A percentile compares a stretch with the other conserved stretches of the same genome.
These are phyloP conservation scores for Bos taurus DNA, from an alignment of 2,113 vertebrate species.

Conservation along the genomic window ARS-UCD2.0 NC_037339.1:29797001-29797500, in stretches of 20 bases:
- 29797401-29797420: constrained; percentile 25
- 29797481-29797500: background rate
- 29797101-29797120: background rate
- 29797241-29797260: background rate
- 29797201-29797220: background rate
- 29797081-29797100: constrained; percentile 62
- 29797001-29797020: background rate
- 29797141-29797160: background rate
- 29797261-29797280: background rate
- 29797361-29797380: background rate
- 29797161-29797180: background rate
- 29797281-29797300: background rate
- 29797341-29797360: background rate
- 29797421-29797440: background rate
- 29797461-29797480: background rate
- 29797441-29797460: background rate
- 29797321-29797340: background rate
- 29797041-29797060: background rate
- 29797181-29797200: background rate
- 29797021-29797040: background rate
- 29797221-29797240: background rate
- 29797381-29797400: background rate
- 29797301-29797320: background rate
- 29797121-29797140: constrained; percentile 11
- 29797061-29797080: constrained; percentile 34